Evolutionary conservation across 2,113 vertebrate species (phyloP), one percentile per base, ranked within the genome.

Genomic region (Tonatia bakeri): DNA sequence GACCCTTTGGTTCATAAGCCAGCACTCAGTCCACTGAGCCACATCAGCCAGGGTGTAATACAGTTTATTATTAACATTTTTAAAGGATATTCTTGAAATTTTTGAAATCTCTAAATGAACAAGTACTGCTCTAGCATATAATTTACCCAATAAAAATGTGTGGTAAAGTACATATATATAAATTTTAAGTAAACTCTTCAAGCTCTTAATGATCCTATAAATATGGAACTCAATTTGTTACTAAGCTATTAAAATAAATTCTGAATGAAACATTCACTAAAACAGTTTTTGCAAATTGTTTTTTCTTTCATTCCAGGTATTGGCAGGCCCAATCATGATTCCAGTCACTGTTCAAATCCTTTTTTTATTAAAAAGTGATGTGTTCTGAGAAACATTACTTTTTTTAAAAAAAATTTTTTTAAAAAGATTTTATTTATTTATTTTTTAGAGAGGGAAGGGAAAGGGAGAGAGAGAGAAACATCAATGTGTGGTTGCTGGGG

Each of bases 101-200:
- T 82, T 86, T 65, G 28, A 67, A 67, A 77, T 54, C 28, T 50
- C 36, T 70, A 77, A 87, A 47, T 75, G 77, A 92, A 50, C 70
- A 76, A 72, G 69, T 92, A 56, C 14, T 64, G 80, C 31, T 19
- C 17, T 65, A 94, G 33, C 52, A 26, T 94, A 31, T 85, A 93
- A 88, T 91, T 96, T 85, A 87, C 33, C 31, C 22, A 76, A 47
- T 91, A 85, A 95, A 94, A 88, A 52, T 45, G 67, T 67, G n/a
- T 70, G 45, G 20, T 83, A 36, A 91, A 84, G 1, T 87, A 73
- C 61, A 52, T 65, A 65, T 69, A 69, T 67, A 67, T 64, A 90
- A 83, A 15, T 59, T 93, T 87, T 64, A 92, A 87, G 67, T 93
- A 43, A 81, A 9, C 38, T 92, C 28, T 95, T 91, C 38, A 95